These are phyloP conservation scores for Polymixis flavicincta DNA, from an alignment of 2,888 invertebrate genomes.

Conservation along the genomic window DNA sequence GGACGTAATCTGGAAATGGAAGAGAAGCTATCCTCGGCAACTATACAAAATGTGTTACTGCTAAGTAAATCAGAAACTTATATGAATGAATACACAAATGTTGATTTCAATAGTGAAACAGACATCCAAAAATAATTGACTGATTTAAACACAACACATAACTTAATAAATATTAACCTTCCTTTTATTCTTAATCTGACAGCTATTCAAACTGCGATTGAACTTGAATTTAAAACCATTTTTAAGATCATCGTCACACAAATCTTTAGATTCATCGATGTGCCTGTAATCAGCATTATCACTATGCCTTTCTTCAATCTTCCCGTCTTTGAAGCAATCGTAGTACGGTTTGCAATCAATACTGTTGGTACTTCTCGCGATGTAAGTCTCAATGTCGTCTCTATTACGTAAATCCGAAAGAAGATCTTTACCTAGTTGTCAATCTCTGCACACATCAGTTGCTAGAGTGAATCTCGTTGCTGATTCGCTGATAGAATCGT, in stretches of 20 bases:
- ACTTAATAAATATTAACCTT: constrained; percentile 74
- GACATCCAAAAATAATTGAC: constrained; percentile 43
- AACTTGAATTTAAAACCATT: constrained; percentile 85
- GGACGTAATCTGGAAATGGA: constrained; percentile 14
- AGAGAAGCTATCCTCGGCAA: neutral
- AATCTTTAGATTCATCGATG: constrained; percentile 75
- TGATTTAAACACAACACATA: constrained; percentile 19
- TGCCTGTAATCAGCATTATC: constrained; percentile 84
- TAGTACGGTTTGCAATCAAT: constrained; percentile 88
- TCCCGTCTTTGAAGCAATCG: constrained; percentile 84
- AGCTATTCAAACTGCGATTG: constrained; percentile 86
- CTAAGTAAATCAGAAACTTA: neutral
- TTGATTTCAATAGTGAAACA: constrained; percentile 23
- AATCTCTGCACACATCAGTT: constrained; percentile 84
- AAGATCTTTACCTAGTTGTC: constrained; percentile 79
- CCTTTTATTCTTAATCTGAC: constrained; percentile 83
- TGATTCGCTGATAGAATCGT: constrained; percentile 86
- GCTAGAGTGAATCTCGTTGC: constrained; percentile 84
- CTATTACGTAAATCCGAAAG: constrained; percentile 76
- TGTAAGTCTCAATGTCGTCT: constrained; percentile 79
- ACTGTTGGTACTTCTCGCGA: constrained; percentile 84
- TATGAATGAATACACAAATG: no score
- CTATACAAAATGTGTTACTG: neutral
- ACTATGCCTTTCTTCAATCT: constrained; percentile 81
- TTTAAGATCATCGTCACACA: constrained; percentile 75